Conservation (phyloP, 2,888 invertebrate species). For the Phyllotreta striolata region DNA sequence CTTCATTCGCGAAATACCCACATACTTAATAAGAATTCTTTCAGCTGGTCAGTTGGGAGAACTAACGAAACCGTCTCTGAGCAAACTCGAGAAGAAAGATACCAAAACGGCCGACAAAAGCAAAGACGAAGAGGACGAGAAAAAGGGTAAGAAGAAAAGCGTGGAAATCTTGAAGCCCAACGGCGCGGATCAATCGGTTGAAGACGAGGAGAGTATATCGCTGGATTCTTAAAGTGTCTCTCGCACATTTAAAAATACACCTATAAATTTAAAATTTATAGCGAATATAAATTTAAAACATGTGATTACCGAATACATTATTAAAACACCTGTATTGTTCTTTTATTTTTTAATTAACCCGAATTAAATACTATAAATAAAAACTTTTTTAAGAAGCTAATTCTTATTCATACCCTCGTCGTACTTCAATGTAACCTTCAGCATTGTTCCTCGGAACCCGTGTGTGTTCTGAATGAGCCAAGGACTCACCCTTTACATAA, state of each 20-base stretch:
- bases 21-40: not conserved
- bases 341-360: too few relatives aligned
- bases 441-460: too few relatives aligned
- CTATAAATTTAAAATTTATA: slow-evolving; percentile 1
- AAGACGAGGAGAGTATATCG: slow-evolving; percentile 12
- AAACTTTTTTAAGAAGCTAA: too few relatives aligned
- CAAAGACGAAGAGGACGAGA: not conserved
- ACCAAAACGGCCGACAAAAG: not conserved
- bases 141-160: not conserved
- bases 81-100: not conserved
- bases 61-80: not conserved
- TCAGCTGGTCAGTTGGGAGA: not conserved
- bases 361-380: too few relatives aligned
- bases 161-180: not conserved
- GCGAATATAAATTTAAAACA: too few relatives aligned
- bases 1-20: not conserved
- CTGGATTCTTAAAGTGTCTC: slow-evolving; percentile 7
- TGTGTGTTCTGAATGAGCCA: too few relatives aligned
- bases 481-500: too few relatives aligned
- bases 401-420: too few relatives aligned
- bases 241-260: not conserved
- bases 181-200: not conserved
- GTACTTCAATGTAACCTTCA: too few relatives aligned
- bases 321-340: too few relatives aligned
- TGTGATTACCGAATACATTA: too few relatives aligned